Percentiles rank a stretch among this genome's conserved stretches.
Evolutionary conservation across 2,888 invertebrate genomes (phyloP).

Genomic region (Ormia ochracea): DNA sequence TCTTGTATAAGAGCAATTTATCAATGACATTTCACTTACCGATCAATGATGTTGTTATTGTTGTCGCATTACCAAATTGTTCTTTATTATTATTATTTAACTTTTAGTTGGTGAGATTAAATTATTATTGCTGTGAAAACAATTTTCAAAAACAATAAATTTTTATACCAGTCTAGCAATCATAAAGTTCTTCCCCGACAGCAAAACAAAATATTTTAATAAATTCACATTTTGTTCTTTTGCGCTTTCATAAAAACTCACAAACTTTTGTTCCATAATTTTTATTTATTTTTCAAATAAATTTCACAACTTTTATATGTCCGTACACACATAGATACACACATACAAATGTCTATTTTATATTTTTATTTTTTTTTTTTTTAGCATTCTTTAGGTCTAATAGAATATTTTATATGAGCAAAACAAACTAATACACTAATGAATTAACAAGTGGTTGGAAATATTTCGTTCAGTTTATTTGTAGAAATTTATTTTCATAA

Average conservation of each 20-base stretch:
- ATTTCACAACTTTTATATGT: constrained; percentile 28
- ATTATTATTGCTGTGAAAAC: neutral
- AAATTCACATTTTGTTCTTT: constrained; percentile 9
- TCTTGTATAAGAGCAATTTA: no score
- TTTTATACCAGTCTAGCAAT: neutral
- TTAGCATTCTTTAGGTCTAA: neutral
- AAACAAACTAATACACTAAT: constrained; percentile 2
- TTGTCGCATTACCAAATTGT: neutral
- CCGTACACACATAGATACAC: no score
- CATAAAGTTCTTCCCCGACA: neutral
- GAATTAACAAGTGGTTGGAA: constrained; percentile 42
- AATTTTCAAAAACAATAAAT: neutral
- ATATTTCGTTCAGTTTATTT: neutral
- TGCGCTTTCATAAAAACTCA: neutral
- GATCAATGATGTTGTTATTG: no score
- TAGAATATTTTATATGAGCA: neutral
- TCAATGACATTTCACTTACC: no score
- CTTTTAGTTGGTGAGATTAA: neutral
- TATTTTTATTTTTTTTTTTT: no score
- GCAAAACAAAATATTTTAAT: constrained; percentile 17
- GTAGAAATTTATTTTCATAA: neutral
- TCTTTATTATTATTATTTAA: neutral
- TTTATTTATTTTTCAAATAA: constrained; percentile 42
- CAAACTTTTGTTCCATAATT: constrained; percentile 29
- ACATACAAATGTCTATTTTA: no score